Base-by-base conservation (phyloP, 2,113 vertebrate genomes). In the Trogon surrucura region DNA sequence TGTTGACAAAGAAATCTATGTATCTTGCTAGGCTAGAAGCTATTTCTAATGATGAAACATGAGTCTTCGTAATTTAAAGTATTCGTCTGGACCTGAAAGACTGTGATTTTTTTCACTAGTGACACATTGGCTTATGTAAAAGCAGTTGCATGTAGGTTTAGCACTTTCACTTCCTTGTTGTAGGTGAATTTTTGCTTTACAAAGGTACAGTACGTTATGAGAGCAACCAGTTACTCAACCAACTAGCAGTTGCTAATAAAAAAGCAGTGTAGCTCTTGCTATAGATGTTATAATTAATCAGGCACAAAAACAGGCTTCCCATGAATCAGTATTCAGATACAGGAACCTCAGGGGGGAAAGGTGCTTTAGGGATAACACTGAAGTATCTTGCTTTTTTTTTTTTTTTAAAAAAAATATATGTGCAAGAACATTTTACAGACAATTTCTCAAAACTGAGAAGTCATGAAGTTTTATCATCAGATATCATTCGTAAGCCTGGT, bases 161-260 rank as follows among this genome's bases (percentile, higher is more conserved):
- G 57, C 65, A 26, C 32, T 92, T 91, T 67, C 50, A 14, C 45
- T 88, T 87, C 75, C 57, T 75, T 45, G 12, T 47, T 66, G 80
- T 81, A 92, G 45, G 89, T 72, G 18, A 91, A 65, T 72, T 78
- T 57, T 88, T 89, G 58, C 26, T 89, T 95, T 92, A 67, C 65
- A 90, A 80, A 96, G 67, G 36, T 89, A 29, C 64, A 73, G 54
- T 50, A 69, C 62, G 62, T 82, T 87, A 65, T 50, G 54, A 89
- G 54, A 80, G 18, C 27, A 48, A 61, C 29, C 44, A 82, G 82
- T 74, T 86, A 51, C 80, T 86, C 79, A 66, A 66, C 45, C 79
- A 89, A 73, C 78, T 72, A 75, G 53, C 13, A 94, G 60, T 65
- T 88, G 61, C 44, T 94, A 88, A 80, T 85, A 93, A 79, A 87